These are phyloP conservation scores for Standfussiana lucernea DNA, from an alignment of 2,888 invertebrate species.

Conservation along the genomic window DNA sequence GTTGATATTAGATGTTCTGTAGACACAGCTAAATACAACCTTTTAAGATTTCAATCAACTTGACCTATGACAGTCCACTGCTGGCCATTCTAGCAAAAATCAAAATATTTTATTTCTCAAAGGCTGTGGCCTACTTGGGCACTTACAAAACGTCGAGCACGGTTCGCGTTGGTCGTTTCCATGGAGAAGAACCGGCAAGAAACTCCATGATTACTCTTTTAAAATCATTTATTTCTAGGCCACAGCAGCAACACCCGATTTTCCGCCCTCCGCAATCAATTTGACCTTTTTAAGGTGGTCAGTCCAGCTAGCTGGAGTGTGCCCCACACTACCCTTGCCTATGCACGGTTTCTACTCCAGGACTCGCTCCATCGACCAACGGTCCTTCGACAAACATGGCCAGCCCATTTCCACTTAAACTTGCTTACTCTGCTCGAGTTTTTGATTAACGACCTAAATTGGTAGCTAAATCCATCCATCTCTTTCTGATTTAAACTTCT, in stretches of 20 bases:
- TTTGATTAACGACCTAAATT: neutral
- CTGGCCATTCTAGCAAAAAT: no score
- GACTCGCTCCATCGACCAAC: neutral
- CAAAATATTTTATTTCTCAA: no score
- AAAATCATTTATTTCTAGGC: no score
- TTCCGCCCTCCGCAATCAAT: neutral
- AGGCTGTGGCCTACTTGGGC: no score
- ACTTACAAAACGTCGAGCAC: no score
- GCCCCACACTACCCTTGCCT: neutral
- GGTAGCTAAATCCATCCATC: neutral
- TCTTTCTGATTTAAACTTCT: neutral
- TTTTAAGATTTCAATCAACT: neutral
- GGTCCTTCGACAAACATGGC: neutral
- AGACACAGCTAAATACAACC: rapidly evolving
- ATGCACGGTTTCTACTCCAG: neutral
- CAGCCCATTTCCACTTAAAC: neutral
- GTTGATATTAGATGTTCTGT: neutral
- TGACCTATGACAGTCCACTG: neutral
- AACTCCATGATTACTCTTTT: no score
- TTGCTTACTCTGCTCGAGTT: neutral
- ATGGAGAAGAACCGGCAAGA: no score
- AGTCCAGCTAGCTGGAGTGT: neutral
- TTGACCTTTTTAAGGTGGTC: neutral
- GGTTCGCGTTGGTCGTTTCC: no score
- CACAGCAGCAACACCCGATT: no score